Percentiles rank a stretch among this genome's conserved stretches.
phyloP scores from a whole-genome alignment of 2,888 invertebrate genomes.

The Palloptera scutellata region DNA sequence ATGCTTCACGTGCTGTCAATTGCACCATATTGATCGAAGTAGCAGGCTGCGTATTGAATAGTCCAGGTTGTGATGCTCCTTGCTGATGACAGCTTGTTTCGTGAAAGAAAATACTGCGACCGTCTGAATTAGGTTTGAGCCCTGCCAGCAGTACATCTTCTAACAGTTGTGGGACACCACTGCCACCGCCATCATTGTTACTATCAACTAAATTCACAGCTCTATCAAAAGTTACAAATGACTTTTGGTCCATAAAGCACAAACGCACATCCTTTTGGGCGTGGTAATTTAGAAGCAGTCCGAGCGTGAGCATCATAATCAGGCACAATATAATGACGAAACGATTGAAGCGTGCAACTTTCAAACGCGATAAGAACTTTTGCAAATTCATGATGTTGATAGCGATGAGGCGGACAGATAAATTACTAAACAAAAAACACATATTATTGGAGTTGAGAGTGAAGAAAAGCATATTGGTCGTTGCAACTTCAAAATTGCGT shows the following conservation, averaged over 20 bases:
- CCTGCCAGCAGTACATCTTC: slow-evolving; percentile 53
- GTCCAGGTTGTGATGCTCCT: background rate
- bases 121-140: slow-evolving; percentile 49
- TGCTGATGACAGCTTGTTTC: slow-evolving; percentile 58
- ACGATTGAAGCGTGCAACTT: too few relatives aligned
- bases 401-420: too few relatives aligned
- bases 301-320: slow-evolving; percentile 34
- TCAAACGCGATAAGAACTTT: too few relatives aligned
- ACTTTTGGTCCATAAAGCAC: slow-evolving; percentile 48
- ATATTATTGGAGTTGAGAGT: too few relatives aligned
- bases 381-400: too few relatives aligned
- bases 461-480: too few relatives aligned
- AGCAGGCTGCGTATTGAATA: background rate
- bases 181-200: background rate
- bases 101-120: slow-evolving; percentile 62
- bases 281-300: slow-evolving; percentile 41
- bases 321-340: background rate
- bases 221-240: background rate
- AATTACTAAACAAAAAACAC: too few relatives aligned
- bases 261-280: slow-evolving; percentile 44
- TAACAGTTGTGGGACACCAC: slow-evolving; percentile 35
- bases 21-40: slow-evolving; percentile 39
- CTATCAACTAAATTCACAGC: background rate
- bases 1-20: slow-evolving; percentile 59
- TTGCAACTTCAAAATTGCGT: too few relatives aligned